A percentile compares a stretch with the other conserved stretches of the same genome.
Conservation (phyloP, 1,140 invertebrate genomes). For the Meteorus sp. region DNA sequence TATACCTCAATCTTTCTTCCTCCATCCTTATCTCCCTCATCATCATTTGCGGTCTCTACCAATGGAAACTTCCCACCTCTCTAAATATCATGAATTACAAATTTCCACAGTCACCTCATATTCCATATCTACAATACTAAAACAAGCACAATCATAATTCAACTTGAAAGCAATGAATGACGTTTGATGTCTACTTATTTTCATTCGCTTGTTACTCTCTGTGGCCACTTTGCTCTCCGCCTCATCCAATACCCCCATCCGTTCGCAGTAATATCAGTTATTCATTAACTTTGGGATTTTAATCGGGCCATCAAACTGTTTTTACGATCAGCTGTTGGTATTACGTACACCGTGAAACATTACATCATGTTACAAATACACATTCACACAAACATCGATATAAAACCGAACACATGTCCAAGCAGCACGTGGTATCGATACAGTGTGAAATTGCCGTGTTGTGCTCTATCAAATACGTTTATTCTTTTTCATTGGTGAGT, state of each 20-base stretch:
- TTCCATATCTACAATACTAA: neutral
- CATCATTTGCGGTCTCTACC: slow-evolving; percentile 17
- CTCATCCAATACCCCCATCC: neutral
- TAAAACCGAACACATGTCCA: neutral
- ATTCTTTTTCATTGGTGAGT: slow-evolving; percentile 9
- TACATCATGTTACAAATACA: neutral
- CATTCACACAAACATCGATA: neutral
- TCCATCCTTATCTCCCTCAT: neutral
- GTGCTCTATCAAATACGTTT: too few relatives aligned
- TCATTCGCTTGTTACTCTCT: too few relatives aligned
- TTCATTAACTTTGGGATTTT: slow-evolving; percentile 25
- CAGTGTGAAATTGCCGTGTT: neutral
- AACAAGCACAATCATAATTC: slow-evolving; percentile 10
- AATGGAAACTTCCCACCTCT: slow-evolving; percentile 11
- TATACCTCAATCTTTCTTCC: neutral
- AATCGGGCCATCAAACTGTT: slow-evolving; percentile 22
- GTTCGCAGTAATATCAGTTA: slow-evolving; percentile 4
- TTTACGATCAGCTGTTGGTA: slow-evolving; percentile 26
- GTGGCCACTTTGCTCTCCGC: too few relatives aligned
- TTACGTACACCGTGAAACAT: slow-evolving; percentile 11
- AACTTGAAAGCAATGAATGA: slow-evolving; percentile 8
- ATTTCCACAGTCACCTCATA: neutral
- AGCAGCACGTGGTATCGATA: neutral
- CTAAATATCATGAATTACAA: slow-evolving; percentile 21
- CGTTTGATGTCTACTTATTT: slow-evolving; percentile 13